phyloP scores from a whole-genome alignment of 2,113 vertebrate species.

The Istiophorus platypterus region DNA sequence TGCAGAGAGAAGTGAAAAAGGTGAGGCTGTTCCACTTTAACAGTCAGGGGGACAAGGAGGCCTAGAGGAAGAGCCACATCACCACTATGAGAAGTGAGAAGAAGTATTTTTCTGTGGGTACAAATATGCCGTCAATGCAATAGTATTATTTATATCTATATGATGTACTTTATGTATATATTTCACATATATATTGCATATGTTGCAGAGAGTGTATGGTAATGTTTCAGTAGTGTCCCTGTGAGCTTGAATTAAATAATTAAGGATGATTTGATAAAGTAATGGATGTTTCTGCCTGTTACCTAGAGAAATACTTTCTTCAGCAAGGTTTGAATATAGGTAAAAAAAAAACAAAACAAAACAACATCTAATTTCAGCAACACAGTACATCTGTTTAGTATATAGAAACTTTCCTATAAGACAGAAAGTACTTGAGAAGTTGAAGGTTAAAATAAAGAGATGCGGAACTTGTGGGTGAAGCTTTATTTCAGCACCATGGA shows the following conservation, averaged over 20 bases:
- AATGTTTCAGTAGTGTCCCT: not conserved
- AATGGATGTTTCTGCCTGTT: conserved; percentile 22
- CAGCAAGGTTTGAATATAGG: not conserved
- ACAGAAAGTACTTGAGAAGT: conserved; percentile 14
- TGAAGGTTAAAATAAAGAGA: conserved; percentile 15
- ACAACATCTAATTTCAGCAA: not conserved
- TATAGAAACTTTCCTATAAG: conserved; percentile 5
- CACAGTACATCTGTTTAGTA: conserved; percentile 6
- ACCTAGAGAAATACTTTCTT: conserved; percentile 6
- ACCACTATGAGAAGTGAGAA: not conserved
- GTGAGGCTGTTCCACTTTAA: not conserved
- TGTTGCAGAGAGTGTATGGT: not conserved
- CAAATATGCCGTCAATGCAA: not conserved
- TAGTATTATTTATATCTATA: not conserved
- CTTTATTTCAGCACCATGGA: conserved; percentile 59
- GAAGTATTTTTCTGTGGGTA: not conserved
- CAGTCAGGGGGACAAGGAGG: not conserved
- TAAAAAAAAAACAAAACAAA: conserved; percentile 6
- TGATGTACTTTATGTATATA: not conserved
- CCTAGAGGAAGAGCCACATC: not conserved
- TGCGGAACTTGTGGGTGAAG: not conserved
- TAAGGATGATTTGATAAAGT: conserved; percentile 29
- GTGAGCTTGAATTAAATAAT: conserved; percentile 18
- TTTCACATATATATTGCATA: conserved; percentile 19
- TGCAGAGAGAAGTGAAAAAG: not conserved